phyloP scores from a whole-genome alignment of 2,888 invertebrate genomes.

The Pterostichus madidus region DNA sequence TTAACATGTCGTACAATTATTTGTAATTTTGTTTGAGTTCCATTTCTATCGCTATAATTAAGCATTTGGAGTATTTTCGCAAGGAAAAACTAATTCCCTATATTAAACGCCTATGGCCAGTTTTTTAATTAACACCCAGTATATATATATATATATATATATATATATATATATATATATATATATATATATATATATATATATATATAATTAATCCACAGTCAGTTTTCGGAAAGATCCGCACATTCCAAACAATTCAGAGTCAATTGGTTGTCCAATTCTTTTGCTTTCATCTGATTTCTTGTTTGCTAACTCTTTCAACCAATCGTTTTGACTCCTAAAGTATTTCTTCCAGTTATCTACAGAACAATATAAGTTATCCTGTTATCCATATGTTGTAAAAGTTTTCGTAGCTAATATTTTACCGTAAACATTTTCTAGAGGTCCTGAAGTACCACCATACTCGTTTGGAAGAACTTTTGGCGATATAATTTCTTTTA shows the following conservation, averaged over 20 bases:
- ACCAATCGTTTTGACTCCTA: slow-evolving; percentile 48
- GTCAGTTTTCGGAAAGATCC: slow-evolving; percentile 58
- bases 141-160: too few relatives aligned
- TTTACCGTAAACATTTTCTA: slow-evolving; percentile 17
- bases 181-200: too few relatives aligned
- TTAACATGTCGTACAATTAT: too few relatives aligned
- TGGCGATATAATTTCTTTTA: slow-evolving; percentile 30
- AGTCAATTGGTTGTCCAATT: slow-evolving; percentile 20
- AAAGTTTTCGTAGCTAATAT: too few relatives aligned
- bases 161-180: too few relatives aligned
- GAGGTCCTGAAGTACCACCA: slow-evolving; percentile 36
- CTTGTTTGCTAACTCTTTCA: slow-evolving; percentile 36
- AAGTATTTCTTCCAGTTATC: slow-evolving; percentile 58
- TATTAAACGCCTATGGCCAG: too few relatives aligned
- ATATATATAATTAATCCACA: slow-evolving; percentile 17
- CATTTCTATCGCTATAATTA: too few relatives aligned
- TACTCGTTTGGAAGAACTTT: slow-evolving; percentile 56
- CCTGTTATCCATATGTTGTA: neutral
- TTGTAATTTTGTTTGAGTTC: too few relatives aligned
- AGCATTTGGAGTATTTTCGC: too few relatives aligned
- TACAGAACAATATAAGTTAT: slow-evolving; percentile 18
- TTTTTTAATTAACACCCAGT: too few relatives aligned
- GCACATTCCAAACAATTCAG: slow-evolving; percentile 52
- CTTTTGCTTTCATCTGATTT: slow-evolving; percentile 60
- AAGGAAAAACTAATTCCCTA: too few relatives aligned